Evolutionary conservation across 2,888 invertebrate genomes (phyloP).

Genomic region (Chironomus riparius): DNA sequence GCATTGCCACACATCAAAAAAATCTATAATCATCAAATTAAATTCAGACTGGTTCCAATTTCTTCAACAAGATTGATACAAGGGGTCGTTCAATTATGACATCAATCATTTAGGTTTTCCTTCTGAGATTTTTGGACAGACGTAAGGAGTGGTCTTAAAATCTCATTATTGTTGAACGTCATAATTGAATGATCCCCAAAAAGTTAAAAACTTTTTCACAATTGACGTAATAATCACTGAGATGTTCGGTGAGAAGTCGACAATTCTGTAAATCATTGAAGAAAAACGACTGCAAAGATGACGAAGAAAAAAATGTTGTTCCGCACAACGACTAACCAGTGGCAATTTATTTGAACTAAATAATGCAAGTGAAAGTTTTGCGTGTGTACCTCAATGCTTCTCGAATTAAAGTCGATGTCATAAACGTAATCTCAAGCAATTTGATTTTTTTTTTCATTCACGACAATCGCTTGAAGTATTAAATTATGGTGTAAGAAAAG

Average conservation of each 20-base stretch:
- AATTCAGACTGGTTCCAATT: background rate
- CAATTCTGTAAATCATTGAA: background rate
- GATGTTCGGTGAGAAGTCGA: background rate
- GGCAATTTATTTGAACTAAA: background rate
- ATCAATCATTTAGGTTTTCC: too few species aligned
- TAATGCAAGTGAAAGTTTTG: slow-evolving; percentile 16
- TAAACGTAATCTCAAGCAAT: background rate
- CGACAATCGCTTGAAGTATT: too few species aligned
- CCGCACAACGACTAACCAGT: background rate
- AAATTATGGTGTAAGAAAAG: too few species aligned
- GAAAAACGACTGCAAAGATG: background rate
- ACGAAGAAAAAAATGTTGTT: background rate
- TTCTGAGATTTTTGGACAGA: too few species aligned
- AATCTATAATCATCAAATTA: background rate
- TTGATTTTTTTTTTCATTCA: too few species aligned
- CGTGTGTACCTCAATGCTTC: background rate
- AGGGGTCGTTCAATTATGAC: too few species aligned
- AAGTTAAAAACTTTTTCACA: background rate
- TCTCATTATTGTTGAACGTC: too few species aligned
- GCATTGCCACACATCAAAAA: too few species aligned
- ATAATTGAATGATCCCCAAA: too few species aligned
- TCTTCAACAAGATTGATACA: too few species aligned
- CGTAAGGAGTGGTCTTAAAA: too few species aligned
- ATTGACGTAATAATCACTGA: background rate
- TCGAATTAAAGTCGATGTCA: background rate